Evolutionary conservation across 2,888 invertebrate species (phyloP), one percentile per base, ranked within the genome.

Genomic region (Brachypterus glaber): DNA sequence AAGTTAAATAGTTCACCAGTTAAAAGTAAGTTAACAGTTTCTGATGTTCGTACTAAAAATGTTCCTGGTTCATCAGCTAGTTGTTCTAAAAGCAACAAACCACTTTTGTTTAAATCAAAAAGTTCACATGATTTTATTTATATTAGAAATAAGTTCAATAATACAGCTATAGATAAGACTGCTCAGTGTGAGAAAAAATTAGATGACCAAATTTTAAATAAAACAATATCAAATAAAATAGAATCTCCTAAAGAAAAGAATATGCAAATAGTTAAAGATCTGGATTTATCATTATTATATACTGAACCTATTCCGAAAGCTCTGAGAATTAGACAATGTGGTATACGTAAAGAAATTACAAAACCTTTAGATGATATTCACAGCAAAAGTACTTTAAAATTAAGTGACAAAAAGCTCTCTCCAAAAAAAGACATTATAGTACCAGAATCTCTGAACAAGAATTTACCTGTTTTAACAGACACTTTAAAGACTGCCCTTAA

Each of bases 401-500:
- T 59, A 15, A 43, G 41, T 26, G 51, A 54, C 13, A 39, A 42
- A 43, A 21, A 21, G 9, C 21, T 21, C 7, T n/a, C n/a, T n/a
- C n/a, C n/a, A n/a, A 37, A 44, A 41, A 42, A 43, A 21, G 40
- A 39, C 5, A 39, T 39, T 21, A 17, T 41, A 4, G 38, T 41
- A 24, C 38, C 41, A 30, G 46, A 46, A 25, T 37, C 38, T 34
- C 45, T 44, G 17, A 11, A 27, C 12, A 9, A 11, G 12, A 27
- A 27, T 11, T 13, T 11, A 5, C 34, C 46, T n/a, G 48, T 50
- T 41, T 50, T 64, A 39, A 62, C 75, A 0, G 78, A 78, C 48
- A 79, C 77, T 1, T 61, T 82, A 21, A 77, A 76, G 54, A 73
- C 73, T 44, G 79, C 78, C 12, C 61, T 82, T 30, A 76, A 75